Conservation (phyloP, 2,797 vertebrate genomes). For the Syngnathus acus region DNA sequence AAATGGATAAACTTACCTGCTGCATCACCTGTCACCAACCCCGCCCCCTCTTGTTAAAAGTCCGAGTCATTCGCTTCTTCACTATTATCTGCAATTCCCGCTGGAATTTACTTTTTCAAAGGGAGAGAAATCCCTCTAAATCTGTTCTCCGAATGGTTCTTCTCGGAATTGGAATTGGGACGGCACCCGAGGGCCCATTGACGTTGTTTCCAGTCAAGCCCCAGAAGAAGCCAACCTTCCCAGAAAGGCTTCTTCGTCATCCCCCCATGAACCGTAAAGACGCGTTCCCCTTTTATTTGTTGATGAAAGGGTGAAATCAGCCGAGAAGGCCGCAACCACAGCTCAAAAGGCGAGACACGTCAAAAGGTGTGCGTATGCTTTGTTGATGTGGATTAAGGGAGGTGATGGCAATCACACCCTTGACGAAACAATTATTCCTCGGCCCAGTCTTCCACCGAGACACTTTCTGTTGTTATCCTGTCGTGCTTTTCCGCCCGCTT, state of each 20-base stretch:
- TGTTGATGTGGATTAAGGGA: slow-evolving; percentile 14
- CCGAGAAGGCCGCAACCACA: background rate
- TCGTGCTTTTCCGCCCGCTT: slow-evolving; percentile 1
- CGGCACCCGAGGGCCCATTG: background rate
- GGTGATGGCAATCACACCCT: slow-evolving; percentile 55
- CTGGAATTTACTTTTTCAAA: background rate
- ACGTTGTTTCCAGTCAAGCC: background rate
- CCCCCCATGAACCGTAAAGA: background rate
- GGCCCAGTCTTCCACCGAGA: slow-evolving; percentile 35
- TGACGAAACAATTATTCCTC: slow-evolving; percentile 60
- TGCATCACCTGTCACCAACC: slow-evolving; percentile 1
- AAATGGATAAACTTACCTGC: slow-evolving; percentile 45
- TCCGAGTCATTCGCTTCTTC: background rate
- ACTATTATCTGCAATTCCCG: background rate
- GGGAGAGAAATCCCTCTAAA: background rate
- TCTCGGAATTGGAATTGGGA: background rate
- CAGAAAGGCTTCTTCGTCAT: background rate
- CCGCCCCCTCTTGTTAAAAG: background rate
- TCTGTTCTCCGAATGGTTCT: background rate
- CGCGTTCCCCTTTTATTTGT: background rate
- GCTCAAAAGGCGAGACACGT: background rate
- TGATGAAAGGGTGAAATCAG: background rate
- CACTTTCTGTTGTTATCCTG: background rate
- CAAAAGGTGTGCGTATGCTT: background rate
- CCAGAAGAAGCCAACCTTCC: background rate